These are phyloP conservation scores for Tenualosa ilisha DNA, from an alignment of 2,797 vertebrate genomes.

Conservation along the genomic window DNA sequence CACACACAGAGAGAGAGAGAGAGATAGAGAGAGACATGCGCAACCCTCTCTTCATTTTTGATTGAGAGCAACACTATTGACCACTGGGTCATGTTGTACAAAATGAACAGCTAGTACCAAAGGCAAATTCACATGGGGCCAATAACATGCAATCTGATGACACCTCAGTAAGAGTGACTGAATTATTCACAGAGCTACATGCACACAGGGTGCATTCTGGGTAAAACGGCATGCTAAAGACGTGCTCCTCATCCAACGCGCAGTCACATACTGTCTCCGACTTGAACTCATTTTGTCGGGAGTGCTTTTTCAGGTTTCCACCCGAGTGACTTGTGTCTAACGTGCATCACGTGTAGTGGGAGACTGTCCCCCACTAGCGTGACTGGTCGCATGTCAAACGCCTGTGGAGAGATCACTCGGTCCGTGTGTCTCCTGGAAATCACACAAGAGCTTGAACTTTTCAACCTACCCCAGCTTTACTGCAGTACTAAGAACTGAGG, in stretches of 20 bases:
- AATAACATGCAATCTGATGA: neutral
- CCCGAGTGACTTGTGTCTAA: neutral
- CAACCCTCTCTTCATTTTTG: neutral
- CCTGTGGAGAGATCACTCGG: neutral
- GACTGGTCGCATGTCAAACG: neutral
- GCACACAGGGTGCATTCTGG: neutral
- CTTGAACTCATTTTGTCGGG: neutral
- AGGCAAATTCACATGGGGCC: neutral
- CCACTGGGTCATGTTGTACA: neutral
- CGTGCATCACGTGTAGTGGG: neutral
- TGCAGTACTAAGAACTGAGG: neutral
- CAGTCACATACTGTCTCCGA: neutral
- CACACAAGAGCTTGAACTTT: neutral
- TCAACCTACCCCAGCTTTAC: neutral
- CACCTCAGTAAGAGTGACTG: neutral
- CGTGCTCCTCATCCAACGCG: too few relatives aligned
- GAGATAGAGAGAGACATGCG: neutral
- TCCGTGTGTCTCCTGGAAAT: neutral
- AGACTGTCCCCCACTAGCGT: neutral
- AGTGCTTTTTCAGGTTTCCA: neutral
- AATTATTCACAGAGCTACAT: slow-evolving; percentile 10
- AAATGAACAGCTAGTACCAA: neutral
- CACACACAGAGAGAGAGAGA: neutral
- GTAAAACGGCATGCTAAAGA: neutral
- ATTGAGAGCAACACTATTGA: neutral